Evolutionary conservation across 2,113 vertebrate genomes (phyloP), one percentile per base, ranked within the genome.

Genomic region (Sus scrofa): DNA sequence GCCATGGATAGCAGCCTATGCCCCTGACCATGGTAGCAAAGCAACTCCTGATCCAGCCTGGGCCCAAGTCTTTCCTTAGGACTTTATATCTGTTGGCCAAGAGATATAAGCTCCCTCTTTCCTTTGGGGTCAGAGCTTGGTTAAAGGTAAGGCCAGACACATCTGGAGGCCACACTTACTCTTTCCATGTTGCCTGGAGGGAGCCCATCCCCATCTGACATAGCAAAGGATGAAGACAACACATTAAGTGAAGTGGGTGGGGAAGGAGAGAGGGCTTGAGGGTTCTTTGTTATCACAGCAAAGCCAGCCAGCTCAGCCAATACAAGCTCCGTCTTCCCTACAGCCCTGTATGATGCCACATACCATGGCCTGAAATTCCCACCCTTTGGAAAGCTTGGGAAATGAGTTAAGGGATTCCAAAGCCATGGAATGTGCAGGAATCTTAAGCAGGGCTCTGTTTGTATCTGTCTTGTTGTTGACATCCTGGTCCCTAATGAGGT

Each of bases 401-500:
- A 92, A 50, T 56, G 30, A 86, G 34, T 87, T 90, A 84, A 83
- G 63, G 73, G 32, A 95, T 77, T 83, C 68, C 37, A 74, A 93
- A 75, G 63, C 73, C 44, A 6, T 37, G 27, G 74, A 88, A 94
- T 94, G 54, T 56, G 0, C 44, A 92, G 70, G 70, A 89, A 93
- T 92, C 87, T 84, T 89, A 82, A 89, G 74, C 87, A 94, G 87
- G 52, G 30, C 44, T 89, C 79, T 89, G 73, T 62, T 71, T 86
- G 39, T 97, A 89, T 97, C 91, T 95, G 86, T 95, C 95, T 95
- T 94, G 52, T 65, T 94, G 79, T 90, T 96, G 96, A 96, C 94
- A 97, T 96, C 83, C 39, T 95, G 65, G 96, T 95, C 78, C 92
- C 90, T 95, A 96, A 93, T 96, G 95, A 96, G 95, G 92, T 91